phyloP scores from a whole-genome alignment of 2,888 invertebrate species.

The Lepidocyrtinus sp. region DNA sequence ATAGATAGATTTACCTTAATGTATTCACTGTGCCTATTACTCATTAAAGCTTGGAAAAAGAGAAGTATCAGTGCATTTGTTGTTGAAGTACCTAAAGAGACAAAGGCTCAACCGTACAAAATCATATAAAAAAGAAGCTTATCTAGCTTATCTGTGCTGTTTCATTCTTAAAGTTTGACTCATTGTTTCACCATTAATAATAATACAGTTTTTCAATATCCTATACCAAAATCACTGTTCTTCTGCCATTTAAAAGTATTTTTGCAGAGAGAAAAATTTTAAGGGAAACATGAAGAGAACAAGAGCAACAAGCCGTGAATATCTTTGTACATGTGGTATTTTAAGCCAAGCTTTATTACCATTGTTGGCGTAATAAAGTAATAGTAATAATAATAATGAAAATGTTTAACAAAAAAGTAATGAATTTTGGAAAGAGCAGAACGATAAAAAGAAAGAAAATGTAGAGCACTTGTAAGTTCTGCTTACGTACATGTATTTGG shows the following conservation, averaged over 20 bases:
- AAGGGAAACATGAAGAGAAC: not conserved
- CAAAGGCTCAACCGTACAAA: not conserved
- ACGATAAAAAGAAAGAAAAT: slow-evolving; percentile 40
- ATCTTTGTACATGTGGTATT: not conserved
- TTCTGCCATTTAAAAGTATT: not conserved
- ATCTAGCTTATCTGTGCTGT: too few relatives aligned
- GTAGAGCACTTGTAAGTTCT: slow-evolving; percentile 26
- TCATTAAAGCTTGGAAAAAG: not conserved
- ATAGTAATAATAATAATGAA: slow-evolving; percentile 11
- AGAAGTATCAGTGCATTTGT: not conserved
- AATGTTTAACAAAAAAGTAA: slow-evolving; percentile 14
- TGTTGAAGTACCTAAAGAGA: not conserved
- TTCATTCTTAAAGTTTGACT: not conserved
- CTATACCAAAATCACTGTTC: not conserved
- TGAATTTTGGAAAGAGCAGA: slow-evolving; percentile 33
- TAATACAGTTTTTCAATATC: not conserved
- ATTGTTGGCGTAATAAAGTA: not conserved
- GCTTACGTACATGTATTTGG: too few relatives aligned
- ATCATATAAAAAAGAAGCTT: not conserved
- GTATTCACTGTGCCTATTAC: not conserved
- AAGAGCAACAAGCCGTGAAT: slow-evolving; percentile 42
- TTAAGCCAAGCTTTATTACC: not conserved
- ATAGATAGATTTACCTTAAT: not conserved
- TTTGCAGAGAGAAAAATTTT: not conserved
- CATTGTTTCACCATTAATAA: not conserved